Evolutionary conservation across 2,888 invertebrate genomes (phyloP), one percentile per base, ranked within the genome.

Genomic region (Amphipyra berbera): DNA sequence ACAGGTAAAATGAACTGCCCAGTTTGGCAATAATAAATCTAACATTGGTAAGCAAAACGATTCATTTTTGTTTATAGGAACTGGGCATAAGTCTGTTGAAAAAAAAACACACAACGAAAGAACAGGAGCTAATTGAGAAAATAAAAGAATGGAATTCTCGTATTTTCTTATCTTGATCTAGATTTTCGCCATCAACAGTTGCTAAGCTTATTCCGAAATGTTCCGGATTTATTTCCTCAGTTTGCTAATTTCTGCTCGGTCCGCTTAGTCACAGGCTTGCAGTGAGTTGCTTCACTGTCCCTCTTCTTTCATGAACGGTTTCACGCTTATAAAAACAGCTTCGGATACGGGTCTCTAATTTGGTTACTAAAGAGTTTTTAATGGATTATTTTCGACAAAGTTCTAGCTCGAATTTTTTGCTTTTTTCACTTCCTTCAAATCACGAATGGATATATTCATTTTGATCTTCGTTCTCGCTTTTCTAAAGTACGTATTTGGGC

Each of bases 241-340:
- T 72, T 79, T 45, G 61, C 56, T 62, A 42, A 73, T 44, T 49
- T 75, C 68, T 71, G 57, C 64, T 61, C 64, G 50, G 50, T 61
- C 58, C 58, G 61, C 56, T 78, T 78, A 65, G 70, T 68, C 67
- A 72, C 74, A 73, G 70, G 61, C 60, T 62, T 63, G 57, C 48
- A 57, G 54, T 35, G 6, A 15, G 35, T 78, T 79, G 71, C 75
- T 15, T 21, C 65, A 76, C 13, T 27, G 14, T 40, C 50, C 61
- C 49, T 79, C 79, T 73, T 79, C 75, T 68, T 65, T 67, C 50
- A 64, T 64, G 54, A 61, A 62, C 66, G 45, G 61, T 62, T 74
- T 73, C 47, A 74, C 61, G 68, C 56, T 62, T 33, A 40, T 61
- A 59, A 72, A 73, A 68, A 70, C 54, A 33, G 48, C 45, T 33